A percentile compares a stretch with the other conserved stretches of the same genome.
Evolutionary conservation across 2,113 vertebrate species (phyloP).

Genomic region (Cinclus mexicanus): DNA sequence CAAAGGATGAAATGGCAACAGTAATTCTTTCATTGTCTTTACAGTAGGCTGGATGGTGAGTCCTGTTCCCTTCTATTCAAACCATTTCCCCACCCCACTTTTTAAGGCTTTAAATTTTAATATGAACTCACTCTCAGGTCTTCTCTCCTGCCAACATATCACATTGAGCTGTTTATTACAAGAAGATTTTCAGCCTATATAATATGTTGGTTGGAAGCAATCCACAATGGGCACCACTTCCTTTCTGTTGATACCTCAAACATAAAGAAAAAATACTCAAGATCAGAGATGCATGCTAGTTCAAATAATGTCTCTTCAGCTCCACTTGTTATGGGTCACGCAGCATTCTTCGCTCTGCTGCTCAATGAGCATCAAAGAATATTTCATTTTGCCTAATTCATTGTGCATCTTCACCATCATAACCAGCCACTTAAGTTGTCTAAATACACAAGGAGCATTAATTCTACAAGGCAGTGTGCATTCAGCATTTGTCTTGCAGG

Average conservation of each 20-base stretch:
- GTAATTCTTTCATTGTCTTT: conserved; percentile 25
- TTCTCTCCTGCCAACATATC: neutral
- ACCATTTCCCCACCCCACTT: conserved; percentile 1
- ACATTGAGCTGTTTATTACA: neutral
- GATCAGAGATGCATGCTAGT: neutral
- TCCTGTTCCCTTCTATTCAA: conserved; percentile 18
- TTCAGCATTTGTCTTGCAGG: neutral
- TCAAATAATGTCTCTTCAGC: neutral
- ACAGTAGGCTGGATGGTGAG: neutral
- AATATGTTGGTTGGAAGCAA: neutral
- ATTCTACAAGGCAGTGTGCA: conserved; percentile 8
- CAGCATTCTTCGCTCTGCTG: neutral
- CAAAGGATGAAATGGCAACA: conserved; percentile 38
- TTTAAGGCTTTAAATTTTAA: conserved; percentile 66
- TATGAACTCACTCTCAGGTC: neutral
- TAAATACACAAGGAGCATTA: neutral
- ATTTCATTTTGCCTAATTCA: conserved; percentile 19
- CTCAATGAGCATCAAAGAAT: neutral
- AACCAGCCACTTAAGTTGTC: conserved; percentile 32
- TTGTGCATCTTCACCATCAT: neutral
- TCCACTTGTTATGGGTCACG: neutral
- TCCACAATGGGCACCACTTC: neutral
- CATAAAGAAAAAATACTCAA: neutral
- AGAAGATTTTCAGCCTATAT: neutral
- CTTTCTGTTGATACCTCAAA: neutral